Percentiles rank a stretch among this genome's conserved stretches.
These are phyloP conservation scores for Megastigmus dorsalis DNA, from an alignment of 2,888 invertebrate genomes.

Conservation along the genomic window DNA sequence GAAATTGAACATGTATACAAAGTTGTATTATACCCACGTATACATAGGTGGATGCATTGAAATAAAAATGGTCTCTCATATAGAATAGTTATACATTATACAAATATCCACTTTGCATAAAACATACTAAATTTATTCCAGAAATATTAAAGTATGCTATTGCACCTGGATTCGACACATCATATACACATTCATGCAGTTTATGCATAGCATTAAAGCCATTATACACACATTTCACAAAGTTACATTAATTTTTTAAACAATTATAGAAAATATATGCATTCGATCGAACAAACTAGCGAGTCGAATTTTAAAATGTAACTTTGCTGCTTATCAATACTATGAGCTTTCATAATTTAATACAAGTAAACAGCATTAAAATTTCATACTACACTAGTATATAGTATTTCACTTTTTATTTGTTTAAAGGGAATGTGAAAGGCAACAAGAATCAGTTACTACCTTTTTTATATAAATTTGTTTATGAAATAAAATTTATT, in stretches of 20 bases:
- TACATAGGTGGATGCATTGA: conserved; percentile 15
- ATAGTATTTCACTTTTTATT: background rate
- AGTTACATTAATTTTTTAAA: conserved; percentile 28
- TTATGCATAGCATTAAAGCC: conserved; percentile 3
- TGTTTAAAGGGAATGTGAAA: conserved; percentile 14
- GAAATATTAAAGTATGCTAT: background rate
- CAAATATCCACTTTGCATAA: conserved; percentile 17
- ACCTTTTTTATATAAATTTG: background rate
- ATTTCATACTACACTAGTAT: background rate
- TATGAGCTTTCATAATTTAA: conserved; percentile 16
- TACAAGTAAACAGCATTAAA: conserved; percentile 5
- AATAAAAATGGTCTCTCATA: conserved; percentile 30
- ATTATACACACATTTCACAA: conserved; percentile 15
- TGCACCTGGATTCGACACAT: conserved; percentile 9
- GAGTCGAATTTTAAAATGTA: conserved; percentile 11
- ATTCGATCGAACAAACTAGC: background rate
- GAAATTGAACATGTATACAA: conserved; percentile 39
- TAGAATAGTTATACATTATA: conserved; percentile 22
- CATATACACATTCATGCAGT: conserved; percentile 27
- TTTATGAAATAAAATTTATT: background rate
- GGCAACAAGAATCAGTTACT: background rate
- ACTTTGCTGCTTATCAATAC: conserved; percentile 28
- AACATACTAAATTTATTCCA: conserved; percentile 7
- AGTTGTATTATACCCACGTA: too few species aligned
- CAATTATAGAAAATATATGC: conserved; percentile 19